Conservation (phyloP, 2,113 vertebrate species). For the Porphyrio hochstetteri region DNA sequence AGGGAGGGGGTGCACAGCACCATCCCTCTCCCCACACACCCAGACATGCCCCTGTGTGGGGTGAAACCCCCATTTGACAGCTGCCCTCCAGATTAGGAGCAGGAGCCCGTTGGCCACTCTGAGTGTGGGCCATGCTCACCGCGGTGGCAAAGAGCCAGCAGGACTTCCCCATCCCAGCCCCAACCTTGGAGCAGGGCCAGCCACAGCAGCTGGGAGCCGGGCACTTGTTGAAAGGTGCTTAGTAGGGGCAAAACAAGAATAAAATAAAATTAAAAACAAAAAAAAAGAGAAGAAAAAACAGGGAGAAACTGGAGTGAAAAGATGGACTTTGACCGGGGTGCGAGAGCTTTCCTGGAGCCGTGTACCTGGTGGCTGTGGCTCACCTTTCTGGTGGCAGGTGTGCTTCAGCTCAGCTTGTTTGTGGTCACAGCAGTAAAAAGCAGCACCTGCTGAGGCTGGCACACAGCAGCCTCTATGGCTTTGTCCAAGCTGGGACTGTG, state of each 20-base stretch:
- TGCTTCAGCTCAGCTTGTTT: slow-evolving; percentile 43
- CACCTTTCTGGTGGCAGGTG: slow-evolving; percentile 79
- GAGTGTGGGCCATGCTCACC: neutral
- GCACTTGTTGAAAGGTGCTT: slow-evolving; percentile 78
- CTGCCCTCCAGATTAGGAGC: slow-evolving; percentile 65
- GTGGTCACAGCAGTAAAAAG: slow-evolving; percentile 56
- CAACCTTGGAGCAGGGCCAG: slow-evolving; percentile 76
- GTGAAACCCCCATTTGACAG: slow-evolving; percentile 52
- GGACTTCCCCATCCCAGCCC: slow-evolving; percentile 72
- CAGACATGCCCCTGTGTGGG: neutral
- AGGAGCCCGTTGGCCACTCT: slow-evolving; percentile 2
- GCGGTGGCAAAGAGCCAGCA: slow-evolving; percentile 70
- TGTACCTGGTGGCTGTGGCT: slow-evolving; percentile 64
- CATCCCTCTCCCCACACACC: neutral
- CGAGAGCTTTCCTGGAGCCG: slow-evolving; percentile 47
- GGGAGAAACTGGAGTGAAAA: slow-evolving; percentile 35
- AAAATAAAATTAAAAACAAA: neutral
- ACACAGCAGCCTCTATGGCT: slow-evolving; percentile 48
- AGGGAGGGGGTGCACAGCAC: neutral
- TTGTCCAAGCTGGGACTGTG: slow-evolving; percentile 26
- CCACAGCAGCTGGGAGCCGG: slow-evolving; percentile 80
- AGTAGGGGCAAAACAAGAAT: slow-evolving; percentile 65
- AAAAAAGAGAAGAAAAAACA: neutral
- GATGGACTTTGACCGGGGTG: slow-evolving; percentile 48
- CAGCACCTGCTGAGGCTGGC: slow-evolving; percentile 72